Conservation (phyloP, 2,113 vertebrate species). For the Macquaria ambigua region DNA sequence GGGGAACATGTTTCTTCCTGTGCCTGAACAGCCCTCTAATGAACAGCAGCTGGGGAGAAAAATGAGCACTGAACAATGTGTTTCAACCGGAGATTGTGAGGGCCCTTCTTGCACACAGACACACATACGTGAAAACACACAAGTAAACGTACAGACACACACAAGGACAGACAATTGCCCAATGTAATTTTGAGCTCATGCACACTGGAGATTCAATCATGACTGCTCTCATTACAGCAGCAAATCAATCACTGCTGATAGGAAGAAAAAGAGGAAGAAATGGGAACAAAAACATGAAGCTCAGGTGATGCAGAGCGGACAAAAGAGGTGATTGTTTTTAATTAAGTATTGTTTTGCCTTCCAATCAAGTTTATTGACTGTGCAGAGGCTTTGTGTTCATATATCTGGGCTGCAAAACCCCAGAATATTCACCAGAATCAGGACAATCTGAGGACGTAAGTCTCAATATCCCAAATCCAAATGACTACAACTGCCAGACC, state of each 20-base stretch:
- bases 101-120: slow-evolving; percentile 20
- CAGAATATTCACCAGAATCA: not conserved
- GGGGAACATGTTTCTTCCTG: slow-evolving; percentile 69
- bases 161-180: slow-evolving; percentile 39
- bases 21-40: slow-evolving; percentile 65
- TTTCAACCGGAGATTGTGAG: slow-evolving; percentile 59
- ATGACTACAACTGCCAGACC: not conserved
- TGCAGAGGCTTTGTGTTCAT: not conserved
- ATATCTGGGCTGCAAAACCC: not conserved
- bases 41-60: slow-evolving; percentile 73
- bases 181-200: slow-evolving; percentile 68
- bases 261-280: slow-evolving; percentile 25
- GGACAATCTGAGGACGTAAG: slow-evolving; percentile 3
- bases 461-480: not conserved
- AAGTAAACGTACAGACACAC: slow-evolving; percentile 10
- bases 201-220: slow-evolving; percentile 67
- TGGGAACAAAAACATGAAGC: slow-evolving; percentile 41
- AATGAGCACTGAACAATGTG: slow-evolving; percentile 70
- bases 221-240: slow-evolving; percentile 71
- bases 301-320: slow-evolving; percentile 34
- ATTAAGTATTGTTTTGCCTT: not conserved
- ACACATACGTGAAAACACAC: not conserved
- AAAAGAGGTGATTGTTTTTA: slow-evolving; percentile 38
- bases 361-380: slow-evolving; percentile 30
- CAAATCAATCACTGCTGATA: slow-evolving; percentile 71